Evolutionary conservation across 1,140 invertebrate species (phyloP).

Genomic region (Bombus cullumanus): DNA sequence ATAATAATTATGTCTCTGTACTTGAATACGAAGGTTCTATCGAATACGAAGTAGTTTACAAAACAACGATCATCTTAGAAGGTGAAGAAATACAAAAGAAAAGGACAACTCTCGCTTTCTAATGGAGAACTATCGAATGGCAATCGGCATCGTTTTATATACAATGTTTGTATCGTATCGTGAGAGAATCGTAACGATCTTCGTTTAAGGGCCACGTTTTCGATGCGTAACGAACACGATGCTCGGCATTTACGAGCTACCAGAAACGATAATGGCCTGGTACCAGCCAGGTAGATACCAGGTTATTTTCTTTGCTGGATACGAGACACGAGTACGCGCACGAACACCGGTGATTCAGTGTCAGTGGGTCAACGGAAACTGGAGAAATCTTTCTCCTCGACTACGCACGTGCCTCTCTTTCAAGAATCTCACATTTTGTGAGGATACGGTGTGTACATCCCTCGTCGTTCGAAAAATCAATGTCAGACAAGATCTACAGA

Average conservation of each 20-base stretch:
- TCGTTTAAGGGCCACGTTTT: background rate
- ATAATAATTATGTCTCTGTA: no score
- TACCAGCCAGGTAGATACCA: background rate
- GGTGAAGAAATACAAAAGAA: no score
- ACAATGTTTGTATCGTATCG: background rate
- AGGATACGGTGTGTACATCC: background rate
- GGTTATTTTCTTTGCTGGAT: background rate
- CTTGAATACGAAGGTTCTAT: no score
- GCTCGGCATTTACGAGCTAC: background rate
- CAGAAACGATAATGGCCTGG: background rate
- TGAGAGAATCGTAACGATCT: background rate
- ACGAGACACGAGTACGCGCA: conserved; percentile 7
- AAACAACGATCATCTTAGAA: no score
- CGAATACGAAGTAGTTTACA: no score
- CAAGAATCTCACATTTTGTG: conserved; percentile 22
- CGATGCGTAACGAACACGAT: background rate
- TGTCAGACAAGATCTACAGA: background rate
- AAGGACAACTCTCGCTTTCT: no score
- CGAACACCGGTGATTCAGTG: conserved; percentile 74
- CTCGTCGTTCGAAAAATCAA: conserved; percentile 22
- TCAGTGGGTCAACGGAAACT: conserved; percentile 80
- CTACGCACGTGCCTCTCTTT: conserved; percentile 60
- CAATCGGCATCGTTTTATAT: background rate
- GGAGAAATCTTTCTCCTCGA: conserved; percentile 77
- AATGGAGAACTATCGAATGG: background rate